Base-by-base conservation (phyloP, 2,888 invertebrate species). In the Timema cristinae region DNA sequence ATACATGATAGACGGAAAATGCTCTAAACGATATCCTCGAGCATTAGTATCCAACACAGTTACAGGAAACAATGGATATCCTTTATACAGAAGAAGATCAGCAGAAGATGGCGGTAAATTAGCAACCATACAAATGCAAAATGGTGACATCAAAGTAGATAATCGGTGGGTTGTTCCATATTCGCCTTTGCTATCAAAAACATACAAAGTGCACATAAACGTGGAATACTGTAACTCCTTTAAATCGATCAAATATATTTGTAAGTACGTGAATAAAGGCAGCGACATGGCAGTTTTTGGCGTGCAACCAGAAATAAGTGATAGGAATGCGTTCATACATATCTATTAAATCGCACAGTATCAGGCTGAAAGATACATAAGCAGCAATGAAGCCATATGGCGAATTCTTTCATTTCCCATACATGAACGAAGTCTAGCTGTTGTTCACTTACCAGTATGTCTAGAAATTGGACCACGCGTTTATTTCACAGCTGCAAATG, bases 81-180 rank as follows among this genome's bases (percentile, higher is more conserved):
- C 67, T 47, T 47, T 67, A 67, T 54, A 67, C 67, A 15, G 56
- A 67, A 63, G 70, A 70, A 67, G 71, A 71, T 71, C 71, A 54
- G 13, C 71, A 71, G 69, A 69, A 69, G n/a, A 61, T 48, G 69
- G 49, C 13, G 69, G 15, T 16, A 59, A 69, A 13, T 61, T 61
- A 47, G 69, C 50, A 70, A 61, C 13, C 61, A 61, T 69, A 47
- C 59, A 61, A 69, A 69, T 52, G 15, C 2, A 10, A 54, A 69
- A 54, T 10, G 69, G 2, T 69, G 69, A 69, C 61, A 51, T 66
- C 48, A 1, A 70, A 52, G 74, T 79, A n/a, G 79, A 81, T 73
- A 81, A 81, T 73, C 73, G 76, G 15, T 79, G 78, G 76, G 78
- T 79, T 51, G 81, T 81, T 9, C 79, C 79, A 15, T 49, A 69